Percentiles rank a stretch among this genome's conserved stretches.
Evolutionary conservation across 2,888 invertebrate genomes (phyloP).

Genomic region (Seira sanloemensis): DNA sequence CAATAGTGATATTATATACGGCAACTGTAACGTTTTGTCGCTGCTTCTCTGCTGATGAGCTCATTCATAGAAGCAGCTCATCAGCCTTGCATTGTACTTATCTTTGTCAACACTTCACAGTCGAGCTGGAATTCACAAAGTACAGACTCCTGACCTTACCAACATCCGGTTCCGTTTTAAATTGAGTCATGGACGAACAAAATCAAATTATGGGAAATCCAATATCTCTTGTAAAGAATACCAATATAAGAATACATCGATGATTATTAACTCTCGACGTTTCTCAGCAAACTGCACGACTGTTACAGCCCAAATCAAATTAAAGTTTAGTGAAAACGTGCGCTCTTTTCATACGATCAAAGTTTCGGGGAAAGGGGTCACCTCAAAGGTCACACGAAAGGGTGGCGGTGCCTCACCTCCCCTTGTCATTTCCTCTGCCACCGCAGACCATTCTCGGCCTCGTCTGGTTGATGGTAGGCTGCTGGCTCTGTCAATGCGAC

Average conservation of each 20-base stretch:
- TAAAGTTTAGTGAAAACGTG: not conserved
- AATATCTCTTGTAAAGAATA: not conserved
- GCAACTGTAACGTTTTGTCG: not conserved
- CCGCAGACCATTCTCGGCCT: constrained; percentile 65
- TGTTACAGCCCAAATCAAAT: too few relatives aligned
- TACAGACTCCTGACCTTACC: not conserved
- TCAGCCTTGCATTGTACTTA: not conserved
- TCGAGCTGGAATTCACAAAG: too few relatives aligned
- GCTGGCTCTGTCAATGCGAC: constrained; percentile 68
- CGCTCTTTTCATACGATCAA: not conserved
- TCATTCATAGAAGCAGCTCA: not conserved
- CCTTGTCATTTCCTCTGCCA: constrained; percentile 67
- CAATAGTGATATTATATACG: too few relatives aligned
- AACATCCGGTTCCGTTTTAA: not conserved
- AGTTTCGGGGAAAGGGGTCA: not conserved
- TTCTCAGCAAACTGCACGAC: too few relatives aligned
- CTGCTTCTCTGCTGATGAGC: not conserved
- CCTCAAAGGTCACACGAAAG: constrained; percentile 1
- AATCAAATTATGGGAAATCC: not conserved
- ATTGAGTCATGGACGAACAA: not conserved
- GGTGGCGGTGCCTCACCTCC: constrained; percentile 67
- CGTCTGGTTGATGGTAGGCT: constrained; percentile 67
- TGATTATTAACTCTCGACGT: too few relatives aligned
- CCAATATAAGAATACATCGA: too few relatives aligned
- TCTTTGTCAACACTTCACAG: not conserved